These are phyloP conservation scores for Elephas maximus DNA, from an alignment of 2,113 vertebrate genomes.

Conservation along the genomic window DNA sequence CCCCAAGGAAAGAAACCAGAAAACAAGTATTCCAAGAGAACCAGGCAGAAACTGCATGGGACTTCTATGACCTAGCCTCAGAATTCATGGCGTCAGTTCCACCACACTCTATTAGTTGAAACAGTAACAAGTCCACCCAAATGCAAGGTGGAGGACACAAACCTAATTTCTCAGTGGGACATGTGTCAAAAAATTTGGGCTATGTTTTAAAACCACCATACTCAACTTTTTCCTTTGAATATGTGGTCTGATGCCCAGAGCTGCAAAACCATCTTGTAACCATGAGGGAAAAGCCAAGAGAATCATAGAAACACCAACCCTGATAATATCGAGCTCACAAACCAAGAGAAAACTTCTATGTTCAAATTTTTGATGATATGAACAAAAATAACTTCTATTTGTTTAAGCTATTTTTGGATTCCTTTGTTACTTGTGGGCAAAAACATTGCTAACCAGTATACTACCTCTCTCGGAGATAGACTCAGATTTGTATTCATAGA, in stretches of 20 bases:
- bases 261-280: background rate
- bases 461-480: background rate
- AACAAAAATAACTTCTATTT: slow-evolving; percentile 55
- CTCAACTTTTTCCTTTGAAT: background rate
- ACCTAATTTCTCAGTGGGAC: background rate
- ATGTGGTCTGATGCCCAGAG: background rate
- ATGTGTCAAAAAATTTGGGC: background rate
- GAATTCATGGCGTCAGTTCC: background rate
- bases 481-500: background rate
- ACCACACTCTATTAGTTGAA: background rate
- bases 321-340: background rate
- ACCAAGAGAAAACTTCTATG: background rate
- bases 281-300: background rate
- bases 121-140: background rate
- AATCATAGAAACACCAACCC: background rate
- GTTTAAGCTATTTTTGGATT: background rate
- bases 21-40: background rate
- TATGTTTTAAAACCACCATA: background rate
- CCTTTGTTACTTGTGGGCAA: background rate
- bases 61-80: background rate
- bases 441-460: background rate
- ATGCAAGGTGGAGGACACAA: background rate
- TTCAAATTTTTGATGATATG: background rate
- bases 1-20: background rate
- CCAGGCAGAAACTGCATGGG: background rate